phyloP scores from a whole-genome alignment of 2,888 invertebrate genomes.

The Phyto melanocephala region DNA sequence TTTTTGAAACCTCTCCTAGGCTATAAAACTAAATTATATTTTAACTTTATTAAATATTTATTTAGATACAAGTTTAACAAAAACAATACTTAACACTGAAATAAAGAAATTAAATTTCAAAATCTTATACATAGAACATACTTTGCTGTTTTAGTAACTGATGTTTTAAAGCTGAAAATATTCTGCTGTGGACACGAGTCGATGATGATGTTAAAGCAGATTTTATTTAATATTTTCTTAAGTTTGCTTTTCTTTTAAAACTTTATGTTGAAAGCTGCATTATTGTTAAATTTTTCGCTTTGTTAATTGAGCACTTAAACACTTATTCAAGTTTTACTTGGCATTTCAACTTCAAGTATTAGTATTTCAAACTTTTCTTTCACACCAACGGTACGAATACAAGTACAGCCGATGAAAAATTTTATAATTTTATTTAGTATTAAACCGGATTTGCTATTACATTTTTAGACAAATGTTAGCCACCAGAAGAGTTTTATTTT shows the following conservation, averaged over 20 bases:
- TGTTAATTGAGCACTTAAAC: conserved; percentile 66
- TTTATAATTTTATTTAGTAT: not conserved
- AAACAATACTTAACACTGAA: not conserved
- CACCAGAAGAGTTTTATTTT: not conserved
- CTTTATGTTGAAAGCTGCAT: not conserved
- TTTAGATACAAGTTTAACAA: too few relatives aligned
- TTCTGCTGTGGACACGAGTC: conserved; percentile 30
- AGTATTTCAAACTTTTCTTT: not conserved
- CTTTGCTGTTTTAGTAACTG: not conserved
- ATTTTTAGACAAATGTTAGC: not conserved
- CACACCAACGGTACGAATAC: not conserved
- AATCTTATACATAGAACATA: conserved; percentile 31
- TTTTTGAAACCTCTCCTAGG: not conserved
- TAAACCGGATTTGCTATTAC: not conserved
- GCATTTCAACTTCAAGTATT: conserved; percentile 7
- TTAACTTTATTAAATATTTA: too few relatives aligned
- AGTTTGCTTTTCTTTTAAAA: conserved; percentile 20
- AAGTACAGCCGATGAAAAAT: not conserved
- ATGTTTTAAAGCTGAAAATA: not conserved
- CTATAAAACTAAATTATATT: not conserved
- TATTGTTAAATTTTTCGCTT: conserved; percentile 57
- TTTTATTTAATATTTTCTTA: conserved; percentile 11
- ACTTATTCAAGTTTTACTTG: conserved; percentile 44
- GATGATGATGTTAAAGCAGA: not conserved
- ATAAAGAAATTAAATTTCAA: not conserved